Base-by-base conservation (phyloP, 2,888 invertebrate species). In the Drepanosiphum platanoidis region DNA sequence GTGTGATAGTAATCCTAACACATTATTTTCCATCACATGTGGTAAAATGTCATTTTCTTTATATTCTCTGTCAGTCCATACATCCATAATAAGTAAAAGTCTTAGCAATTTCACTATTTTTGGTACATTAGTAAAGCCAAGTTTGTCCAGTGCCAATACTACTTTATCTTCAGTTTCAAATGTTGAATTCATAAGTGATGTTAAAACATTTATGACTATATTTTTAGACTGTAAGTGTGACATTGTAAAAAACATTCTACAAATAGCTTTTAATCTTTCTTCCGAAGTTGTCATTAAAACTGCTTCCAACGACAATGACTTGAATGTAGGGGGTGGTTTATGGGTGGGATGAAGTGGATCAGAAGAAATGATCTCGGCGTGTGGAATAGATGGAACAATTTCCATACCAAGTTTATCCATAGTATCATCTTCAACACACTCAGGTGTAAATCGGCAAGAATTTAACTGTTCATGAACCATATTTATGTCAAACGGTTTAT, bases 371-470 rank as follows among this genome's bases (percentile, higher is more conserved):
- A 8, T 34, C 11, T 84, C 75, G 30, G 13, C 39, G 5, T 22
- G 22, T n/a, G 39, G 30, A 32, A 84, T 18, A 1, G 75, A 30
- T 77, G 75, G 58, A 30, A 77, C 36, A 66, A 70, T 39, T 13
- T 84, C 77, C 64, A 77, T 77, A 32, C 84, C 84, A 42, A 84
- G 84, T 77, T 84, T 75, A 39, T 84, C 84, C 77, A 84, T 84
- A 36, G 39, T 77, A 77, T 58, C 32, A 84, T 84, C 77, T 68
- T 84, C 84, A 22, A 84, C 58, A 84, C 77, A 58, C 1, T 84
- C 68, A 36, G 84, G 22, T n/a, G n/a, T 77, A 58, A 84, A 84
- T n/a, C n/a, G 68, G 22, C 84, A 84, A 1, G 39, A 58, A 58
- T 84, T 68, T 32, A 84, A 58, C 30, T 84, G 77, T 77, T 84